These are phyloP conservation scores for Belgica antarctica DNA, from an alignment of 2,888 invertebrate species.

Conservation along the genomic window DNA sequence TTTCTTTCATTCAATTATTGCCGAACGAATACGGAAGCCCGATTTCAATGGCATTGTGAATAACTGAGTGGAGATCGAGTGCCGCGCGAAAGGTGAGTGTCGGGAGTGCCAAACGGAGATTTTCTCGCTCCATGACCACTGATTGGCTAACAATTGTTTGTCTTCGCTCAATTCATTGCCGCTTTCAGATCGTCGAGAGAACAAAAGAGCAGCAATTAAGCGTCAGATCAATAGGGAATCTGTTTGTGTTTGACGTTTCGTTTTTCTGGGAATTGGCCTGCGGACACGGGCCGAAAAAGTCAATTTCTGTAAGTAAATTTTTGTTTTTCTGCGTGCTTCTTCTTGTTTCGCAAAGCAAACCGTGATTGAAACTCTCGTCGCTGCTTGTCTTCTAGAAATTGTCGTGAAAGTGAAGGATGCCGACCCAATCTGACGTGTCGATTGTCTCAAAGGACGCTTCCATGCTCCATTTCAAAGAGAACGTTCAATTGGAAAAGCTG, in stretches of 20 bases:
- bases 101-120: not conserved
- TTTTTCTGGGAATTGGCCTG: too few relatives aligned
- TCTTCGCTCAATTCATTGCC: not conserved
- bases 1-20: too few relatives aligned
- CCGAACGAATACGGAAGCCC: too few relatives aligned
- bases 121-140: not conserved
- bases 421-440: not conserved
- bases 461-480: not conserved
- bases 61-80: not conserved
- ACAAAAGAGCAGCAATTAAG: constrained; percentile 17
- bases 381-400: too few relatives aligned
- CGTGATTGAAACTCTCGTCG: not conserved
- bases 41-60: not conserved
- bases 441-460: not conserved
- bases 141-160: not conserved
- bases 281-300: too few relatives aligned
- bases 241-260: not conserved
- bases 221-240: not conserved
- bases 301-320: not conserved
- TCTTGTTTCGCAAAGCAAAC: not conserved
- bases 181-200: not conserved
- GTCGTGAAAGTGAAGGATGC: not conserved
- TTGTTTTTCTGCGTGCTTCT: not conserved
- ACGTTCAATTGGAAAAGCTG: not conserved
- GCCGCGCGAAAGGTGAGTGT: constrained; percentile 16